Evolutionary conservation across 2,113 vertebrate genomes (phyloP), one percentile per base, ranked within the genome.

Genomic region (Trachemys scripta): DNA sequence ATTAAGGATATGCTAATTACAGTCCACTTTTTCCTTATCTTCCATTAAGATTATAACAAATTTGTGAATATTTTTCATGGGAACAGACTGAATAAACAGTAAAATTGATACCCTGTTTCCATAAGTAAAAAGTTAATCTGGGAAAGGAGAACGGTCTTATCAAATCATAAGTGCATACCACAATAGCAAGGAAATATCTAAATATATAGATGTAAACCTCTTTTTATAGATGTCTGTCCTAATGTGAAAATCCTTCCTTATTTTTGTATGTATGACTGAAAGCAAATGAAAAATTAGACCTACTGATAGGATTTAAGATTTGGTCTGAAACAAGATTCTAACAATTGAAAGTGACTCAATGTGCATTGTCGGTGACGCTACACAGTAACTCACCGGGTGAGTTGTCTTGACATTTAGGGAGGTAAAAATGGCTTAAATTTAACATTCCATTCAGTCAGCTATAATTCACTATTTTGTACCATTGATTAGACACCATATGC

Each of bases 201-300:
- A 5, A 31, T 59, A 62, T 29, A 62, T 65, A 65, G 45, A 45
- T 45, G 45, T 88, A 94, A 94, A 45, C 86, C 93, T 83, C 79
- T 93, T 97, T 98, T 93, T 94, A 89, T n/a, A 86, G 84, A 84
- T 95, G 91, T 85, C 87, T 85, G 69, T 95, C 94, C 78, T 94
- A 78, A 93, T 89, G 88, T 96, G 94, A 93, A 95, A 94, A 95
- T 89, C 89, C 94, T n/a, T 94, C 88, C 96, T 97, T 97, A 96
- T 97, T 97, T 97, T 97, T 97, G 45, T 96, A 90, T 84, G 82
- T 90, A 79, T 95, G 45, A 65, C 53, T 47, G 76, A 78, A 29
- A 79, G 54, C 35, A 85, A 96, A 84, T 88, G 7, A 85, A 89
- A 96, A 94, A 50, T 14, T 12, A 90, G 94, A 84, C 80, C n/a